Conservation (phyloP, 2,113 vertebrate species). For the Ochotona curzoniae region DNA sequence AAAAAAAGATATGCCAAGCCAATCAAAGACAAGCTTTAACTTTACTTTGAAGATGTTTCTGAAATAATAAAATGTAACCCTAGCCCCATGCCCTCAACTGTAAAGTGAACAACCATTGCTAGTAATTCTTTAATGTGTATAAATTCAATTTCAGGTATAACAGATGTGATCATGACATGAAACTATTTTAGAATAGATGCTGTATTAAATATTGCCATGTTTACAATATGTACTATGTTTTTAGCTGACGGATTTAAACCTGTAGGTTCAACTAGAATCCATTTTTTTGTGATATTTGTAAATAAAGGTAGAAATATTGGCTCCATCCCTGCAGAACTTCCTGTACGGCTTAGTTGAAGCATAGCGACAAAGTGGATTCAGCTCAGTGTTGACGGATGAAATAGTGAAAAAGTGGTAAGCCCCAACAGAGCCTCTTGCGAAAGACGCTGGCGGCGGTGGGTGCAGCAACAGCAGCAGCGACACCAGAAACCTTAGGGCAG, state of each 20-base stretch:
- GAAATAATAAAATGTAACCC: constrained; percentile 84
- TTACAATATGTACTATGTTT: constrained; percentile 87
- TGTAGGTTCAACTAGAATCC: constrained; percentile 84
- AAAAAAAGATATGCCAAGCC: constrained; percentile 75
- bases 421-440: constrained; percentile 59
- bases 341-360: constrained; percentile 79
- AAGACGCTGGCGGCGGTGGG: constrained; percentile 59
- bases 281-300: constrained; percentile 82
- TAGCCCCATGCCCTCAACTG: constrained; percentile 70
- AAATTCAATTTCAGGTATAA: constrained; percentile 87
- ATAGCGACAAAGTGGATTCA: constrained; percentile 73
- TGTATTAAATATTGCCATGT: constrained; percentile 89
- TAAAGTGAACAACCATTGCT: constrained; percentile 85
- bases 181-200: constrained; percentile 88
- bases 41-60: constrained; percentile 87
- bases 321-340: constrained; percentile 82
- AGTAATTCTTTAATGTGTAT: constrained; percentile 84
- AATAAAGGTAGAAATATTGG: constrained; percentile 84
- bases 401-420: constrained; percentile 67
- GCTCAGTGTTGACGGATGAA: constrained; percentile 52
- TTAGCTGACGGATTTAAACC: constrained; percentile 85
- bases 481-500: not conserved
- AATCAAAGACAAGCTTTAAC: constrained; percentile 91
- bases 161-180: constrained; percentile 86
- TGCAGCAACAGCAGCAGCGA: constrained; percentile 45